Evolutionary conservation across 2,888 invertebrate species (phyloP).

Genomic region (Rosalia funebris): DNA sequence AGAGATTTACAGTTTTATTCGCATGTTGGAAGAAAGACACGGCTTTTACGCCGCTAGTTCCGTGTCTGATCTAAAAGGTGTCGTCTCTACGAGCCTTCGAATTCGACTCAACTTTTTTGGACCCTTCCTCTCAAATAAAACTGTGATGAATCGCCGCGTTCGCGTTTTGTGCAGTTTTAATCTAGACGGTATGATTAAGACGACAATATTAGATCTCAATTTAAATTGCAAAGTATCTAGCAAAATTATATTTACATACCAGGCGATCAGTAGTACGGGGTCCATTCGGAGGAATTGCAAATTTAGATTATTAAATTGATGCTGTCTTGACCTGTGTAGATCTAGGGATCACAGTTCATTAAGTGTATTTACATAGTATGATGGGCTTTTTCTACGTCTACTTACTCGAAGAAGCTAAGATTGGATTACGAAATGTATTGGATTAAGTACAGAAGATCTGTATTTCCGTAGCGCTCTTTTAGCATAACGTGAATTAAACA

Average conservation of each 20-base stretch:
- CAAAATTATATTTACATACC: slow-evolving; percentile 1
- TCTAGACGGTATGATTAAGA: slow-evolving; percentile 11
- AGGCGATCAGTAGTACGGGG: not conserved
- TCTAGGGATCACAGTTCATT: not conserved
- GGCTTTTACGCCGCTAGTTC: slow-evolving; percentile 25
- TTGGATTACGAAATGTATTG: not conserved
- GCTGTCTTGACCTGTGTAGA: not conserved
- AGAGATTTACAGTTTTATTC: slow-evolving; percentile 30
- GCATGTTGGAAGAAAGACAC: slow-evolving; percentile 25
- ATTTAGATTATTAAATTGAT: not conserved
- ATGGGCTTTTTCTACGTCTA: not conserved
- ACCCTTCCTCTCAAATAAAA: not conserved
- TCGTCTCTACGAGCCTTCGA: slow-evolving; percentile 1
- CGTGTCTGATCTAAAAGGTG: slow-evolving; percentile 18
- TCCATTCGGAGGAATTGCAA: not conserved
- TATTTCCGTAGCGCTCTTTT: no score
- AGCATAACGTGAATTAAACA: no score
- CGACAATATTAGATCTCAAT: slow-evolving; percentile 20
- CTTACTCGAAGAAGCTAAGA: not conserved
- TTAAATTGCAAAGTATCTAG: slow-evolving; percentile 15
- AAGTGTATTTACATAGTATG: not conserved
- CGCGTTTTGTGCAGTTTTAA: slow-evolving; percentile 1
- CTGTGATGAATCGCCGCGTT: not conserved
- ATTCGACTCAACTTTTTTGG: not conserved
- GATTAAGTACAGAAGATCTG: not conserved